Evolutionary conservation across 2,888 invertebrate genomes (phyloP).

Genomic region (Aquatica leii): DNA sequence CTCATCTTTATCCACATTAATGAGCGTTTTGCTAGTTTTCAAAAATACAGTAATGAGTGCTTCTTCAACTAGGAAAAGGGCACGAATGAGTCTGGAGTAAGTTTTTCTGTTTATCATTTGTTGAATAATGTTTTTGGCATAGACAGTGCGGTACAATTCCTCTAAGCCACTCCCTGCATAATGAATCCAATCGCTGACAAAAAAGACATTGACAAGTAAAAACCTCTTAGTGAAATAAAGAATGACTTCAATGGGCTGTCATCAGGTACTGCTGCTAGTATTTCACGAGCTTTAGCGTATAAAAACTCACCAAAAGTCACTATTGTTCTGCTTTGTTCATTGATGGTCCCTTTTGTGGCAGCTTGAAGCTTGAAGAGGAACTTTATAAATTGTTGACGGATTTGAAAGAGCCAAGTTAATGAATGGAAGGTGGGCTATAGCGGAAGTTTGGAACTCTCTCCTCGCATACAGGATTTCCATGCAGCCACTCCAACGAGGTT

Average conservation of each 20-base stretch:
- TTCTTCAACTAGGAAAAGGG: conserved; percentile 48
- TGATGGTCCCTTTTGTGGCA: not conserved
- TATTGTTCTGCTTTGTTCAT: conserved; percentile 17
- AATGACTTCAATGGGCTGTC: conserved; percentile 47
- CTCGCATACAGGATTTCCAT: conserved; percentile 6
- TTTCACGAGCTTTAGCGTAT: conserved; percentile 46
- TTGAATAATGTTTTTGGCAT: conserved; percentile 44
- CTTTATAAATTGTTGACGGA: not conserved
- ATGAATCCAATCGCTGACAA: conserved; percentile 53
- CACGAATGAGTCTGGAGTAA: conserved; percentile 50
- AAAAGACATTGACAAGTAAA: conserved; percentile 53
- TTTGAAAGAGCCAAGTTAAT: not conserved
- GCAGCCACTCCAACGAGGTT: conserved; percentile 1
- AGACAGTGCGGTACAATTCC: conserved; percentile 40
- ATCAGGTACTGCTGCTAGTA: conserved; percentile 40
- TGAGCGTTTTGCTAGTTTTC: conserved; percentile 42
- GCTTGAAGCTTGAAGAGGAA: not conserved
- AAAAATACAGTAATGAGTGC: conserved; percentile 45
- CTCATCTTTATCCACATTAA: conserved; percentile 41
- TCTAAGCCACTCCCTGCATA: conserved; percentile 54
- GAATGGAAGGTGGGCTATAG: conserved; percentile 6
- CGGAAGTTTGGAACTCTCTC: conserved; percentile 5
- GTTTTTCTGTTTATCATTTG: conserved; percentile 50
- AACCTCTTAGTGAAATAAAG: conserved; percentile 38
- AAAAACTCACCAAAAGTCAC: conserved; percentile 47